Evolutionary conservation across 2,113 vertebrate genomes (phyloP).

Genomic region (Oenanthe oenanthe): DNA sequence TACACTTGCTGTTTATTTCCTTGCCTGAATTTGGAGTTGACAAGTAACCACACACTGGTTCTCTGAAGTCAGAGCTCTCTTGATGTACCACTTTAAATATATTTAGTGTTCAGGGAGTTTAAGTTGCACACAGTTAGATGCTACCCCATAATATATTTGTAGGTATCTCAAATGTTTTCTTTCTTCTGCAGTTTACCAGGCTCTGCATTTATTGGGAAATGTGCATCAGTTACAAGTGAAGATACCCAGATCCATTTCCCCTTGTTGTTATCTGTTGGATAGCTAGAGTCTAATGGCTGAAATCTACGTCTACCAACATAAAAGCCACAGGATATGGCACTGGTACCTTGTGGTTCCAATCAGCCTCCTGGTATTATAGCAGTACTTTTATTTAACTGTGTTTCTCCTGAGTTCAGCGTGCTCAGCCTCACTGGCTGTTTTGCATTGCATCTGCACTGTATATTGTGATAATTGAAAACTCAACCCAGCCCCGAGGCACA

Average conservation of each 20-base stretch:
- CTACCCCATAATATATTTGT: background rate
- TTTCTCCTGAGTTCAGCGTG: background rate
- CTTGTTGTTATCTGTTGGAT: background rate
- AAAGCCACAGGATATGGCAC: constrained; percentile 40
- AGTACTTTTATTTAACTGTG: constrained; percentile 6
- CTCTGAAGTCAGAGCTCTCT: background rate
- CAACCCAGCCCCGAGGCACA: background rate
- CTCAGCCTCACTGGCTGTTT: background rate
- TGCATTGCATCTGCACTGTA: background rate
- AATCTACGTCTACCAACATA: constrained; percentile 23
- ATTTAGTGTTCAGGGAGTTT: background rate
- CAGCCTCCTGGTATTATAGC: constrained; percentile 35
- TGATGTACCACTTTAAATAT: background rate
- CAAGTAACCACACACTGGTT: background rate
- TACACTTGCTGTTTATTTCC: background rate
- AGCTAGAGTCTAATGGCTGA: constrained; percentile 4
- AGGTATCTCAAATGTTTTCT: background rate
- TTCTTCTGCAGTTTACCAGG: background rate
- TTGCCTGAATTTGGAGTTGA: background rate
- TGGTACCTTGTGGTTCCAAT: constrained; percentile 18
- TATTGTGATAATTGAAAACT: constrained; percentile 27
- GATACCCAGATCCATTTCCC: background rate
- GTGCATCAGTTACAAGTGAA: background rate
- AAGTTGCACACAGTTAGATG: background rate
- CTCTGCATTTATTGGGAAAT: background rate